Percentiles rank a stretch among this genome's conserved stretches.
Evolutionary conservation across 2,113 vertebrate genomes (phyloP).

Genomic region (Mohoua ochrocephala): DNA sequence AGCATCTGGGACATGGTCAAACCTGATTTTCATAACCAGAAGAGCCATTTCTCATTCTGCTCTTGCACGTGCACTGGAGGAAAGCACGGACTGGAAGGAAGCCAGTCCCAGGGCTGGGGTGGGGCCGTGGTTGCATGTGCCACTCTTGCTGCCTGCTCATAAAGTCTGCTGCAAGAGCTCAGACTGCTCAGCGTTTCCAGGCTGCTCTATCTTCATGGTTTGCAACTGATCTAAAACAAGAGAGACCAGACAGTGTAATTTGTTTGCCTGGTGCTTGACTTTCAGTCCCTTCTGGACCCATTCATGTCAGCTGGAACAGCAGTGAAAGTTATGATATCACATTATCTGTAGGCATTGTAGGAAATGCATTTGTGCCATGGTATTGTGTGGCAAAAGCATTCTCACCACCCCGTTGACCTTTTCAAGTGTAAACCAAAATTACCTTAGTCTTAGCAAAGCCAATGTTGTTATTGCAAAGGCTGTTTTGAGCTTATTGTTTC

Average conservation of each 20-base stretch:
- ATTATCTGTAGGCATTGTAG: neutral
- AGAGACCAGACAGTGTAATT: neutral
- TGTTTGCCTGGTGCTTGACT: neutral
- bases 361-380: neutral
- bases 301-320: neutral
- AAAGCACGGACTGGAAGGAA: neutral
- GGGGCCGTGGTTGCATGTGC: accelerated
- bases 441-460: neutral
- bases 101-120: neutral
- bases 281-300: neutral
- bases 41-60: neutral
- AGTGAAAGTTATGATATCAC: neutral
- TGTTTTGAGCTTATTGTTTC: neutral
- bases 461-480: neutral
- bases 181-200: neutral
- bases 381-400: neutral
- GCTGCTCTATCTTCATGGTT: neutral
- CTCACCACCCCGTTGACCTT: neutral
- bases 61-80: neutral
- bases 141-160: neutral
- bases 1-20: neutral
- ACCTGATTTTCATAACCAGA: neutral
- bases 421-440: neutral
- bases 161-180: neutral
- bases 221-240: neutral